Conservation (phyloP, 2,113 vertebrate species). For the Xenopus laevis region DNA sequence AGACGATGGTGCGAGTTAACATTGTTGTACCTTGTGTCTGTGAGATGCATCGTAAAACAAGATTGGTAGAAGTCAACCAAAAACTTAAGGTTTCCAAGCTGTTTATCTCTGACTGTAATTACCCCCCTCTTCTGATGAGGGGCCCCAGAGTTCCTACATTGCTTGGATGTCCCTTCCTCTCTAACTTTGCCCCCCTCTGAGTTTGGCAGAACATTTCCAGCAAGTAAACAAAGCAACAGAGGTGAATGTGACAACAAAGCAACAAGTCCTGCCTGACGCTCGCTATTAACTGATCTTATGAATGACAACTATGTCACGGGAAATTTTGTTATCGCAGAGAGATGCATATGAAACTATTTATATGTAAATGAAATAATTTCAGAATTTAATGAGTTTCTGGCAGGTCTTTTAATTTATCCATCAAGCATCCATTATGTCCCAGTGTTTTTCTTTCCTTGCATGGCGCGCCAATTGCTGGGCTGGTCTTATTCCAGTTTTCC, state of each 20-base stretch:
- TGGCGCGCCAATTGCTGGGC: not conserved
- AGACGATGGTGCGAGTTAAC: no score
- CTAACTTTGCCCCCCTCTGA: no score
- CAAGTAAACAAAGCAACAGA: not conserved
- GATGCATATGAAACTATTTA: conserved; percentile 26
- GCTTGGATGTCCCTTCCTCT: no score
- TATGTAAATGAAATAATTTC: conserved; percentile 36
- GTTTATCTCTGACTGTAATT: no score
- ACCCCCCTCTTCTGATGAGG: no score
- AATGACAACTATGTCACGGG: conserved; percentile 11
- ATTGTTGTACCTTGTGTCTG: no score
- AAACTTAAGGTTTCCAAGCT: no score
- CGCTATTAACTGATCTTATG: conserved; percentile 1
- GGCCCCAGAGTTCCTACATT: no score
- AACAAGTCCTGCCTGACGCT: not conserved
- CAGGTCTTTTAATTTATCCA: conserved; percentile 12
- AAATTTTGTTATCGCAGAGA: conserved; percentile 14
- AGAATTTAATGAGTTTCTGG: conserved; percentile 21
- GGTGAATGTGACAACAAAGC: not conserved
- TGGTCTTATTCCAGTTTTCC: not conserved
- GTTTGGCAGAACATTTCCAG: not conserved
- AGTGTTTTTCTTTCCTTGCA: conserved; percentile 5
- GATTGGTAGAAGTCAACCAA: no score
- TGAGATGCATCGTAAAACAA: no score
- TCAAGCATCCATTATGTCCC: conserved; percentile 15